Base-by-base conservation (phyloP, 2,113 vertebrate genomes). In the Chionis minor region DNA sequence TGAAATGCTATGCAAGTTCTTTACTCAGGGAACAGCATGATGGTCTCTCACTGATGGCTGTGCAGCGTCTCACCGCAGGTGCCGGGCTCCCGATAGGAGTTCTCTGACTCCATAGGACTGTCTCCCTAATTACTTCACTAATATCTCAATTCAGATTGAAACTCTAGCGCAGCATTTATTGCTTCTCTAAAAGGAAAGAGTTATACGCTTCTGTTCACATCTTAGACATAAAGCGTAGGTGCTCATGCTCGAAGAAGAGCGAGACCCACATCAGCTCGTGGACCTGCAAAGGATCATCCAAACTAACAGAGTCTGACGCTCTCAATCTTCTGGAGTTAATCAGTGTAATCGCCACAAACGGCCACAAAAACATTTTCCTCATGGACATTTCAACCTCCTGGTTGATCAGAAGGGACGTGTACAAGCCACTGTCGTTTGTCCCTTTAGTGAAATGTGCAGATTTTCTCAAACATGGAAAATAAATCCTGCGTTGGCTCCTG, bases 241-340 rank as follows among this genome's bases (percentile, higher is more conserved):
- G 47, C 23, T 3, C 1, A 1, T 2, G 9, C 27, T 4, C 6
- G 0, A 7, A 17, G 69, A 55, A 54, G 8, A 78, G 24, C 0
- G 0, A 63, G 28, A 22, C 38, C 30, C 17, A 18, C 17, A 1
- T 20, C 23, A 23, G n/a, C 28, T 17, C 8, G 0, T 3, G 27
- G 22, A 51, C 49, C 24, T 23, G 49, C 49, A 51, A 51, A 51
- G 49, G 10, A 4, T 0, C 2, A 0, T 6, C 32, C 30, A 10
- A 30, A 6, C 4, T 8, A 17, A 8, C 66, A 6, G 42, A 4
- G 8, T 12, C 15, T 21, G 61, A n/a, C 21, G 32, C 13, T 33
- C 42, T 19, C 35, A 42, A 1, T 7, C 21, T 27, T 6, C 9
- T 0, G 20, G 24, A 28, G 12, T 11, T 6, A 9, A 17, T 4